Evolutionary conservation across 2,797 vertebrate species (phyloP).

Genomic region (Spatula versicolor): DNA sequence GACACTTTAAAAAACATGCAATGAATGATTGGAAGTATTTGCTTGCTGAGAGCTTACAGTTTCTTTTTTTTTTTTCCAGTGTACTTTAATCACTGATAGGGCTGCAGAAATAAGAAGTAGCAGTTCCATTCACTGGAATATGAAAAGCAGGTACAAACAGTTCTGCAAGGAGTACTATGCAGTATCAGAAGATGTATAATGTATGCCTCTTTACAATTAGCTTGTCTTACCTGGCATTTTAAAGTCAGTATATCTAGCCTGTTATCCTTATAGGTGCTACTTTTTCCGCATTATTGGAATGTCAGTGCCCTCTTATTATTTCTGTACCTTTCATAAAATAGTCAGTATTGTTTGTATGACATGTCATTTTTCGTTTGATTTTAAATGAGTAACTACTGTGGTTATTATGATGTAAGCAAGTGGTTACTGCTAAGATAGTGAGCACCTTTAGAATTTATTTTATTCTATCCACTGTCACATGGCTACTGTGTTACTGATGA

Average conservation of each 20-base stretch:
- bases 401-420: background rate
- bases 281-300: background rate
- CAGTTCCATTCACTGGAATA: background rate
- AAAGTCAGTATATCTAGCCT: background rate
- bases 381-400: background rate
- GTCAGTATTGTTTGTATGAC: background rate
- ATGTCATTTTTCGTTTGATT: fast-evolving
- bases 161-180: background rate
- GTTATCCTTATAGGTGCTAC: background rate
- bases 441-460: background rate
- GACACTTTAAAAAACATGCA: background rate
- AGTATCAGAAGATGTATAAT: background rate
- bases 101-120: background rate
- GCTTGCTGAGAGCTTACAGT: no score
- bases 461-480: background rate
- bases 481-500: fast-evolving
- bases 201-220: background rate
- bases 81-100: background rate
- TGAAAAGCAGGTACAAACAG: background rate
- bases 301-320: background rate
- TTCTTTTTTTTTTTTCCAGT: background rate
- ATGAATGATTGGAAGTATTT: background rate
- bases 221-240: background rate
- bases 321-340: background rate
- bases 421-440: background rate